A percentile compares a stretch with the other conserved stretches of the same genome.
Conservation (phyloP, 2,888 invertebrate species). For the Xestia sexstrigata region DNA sequence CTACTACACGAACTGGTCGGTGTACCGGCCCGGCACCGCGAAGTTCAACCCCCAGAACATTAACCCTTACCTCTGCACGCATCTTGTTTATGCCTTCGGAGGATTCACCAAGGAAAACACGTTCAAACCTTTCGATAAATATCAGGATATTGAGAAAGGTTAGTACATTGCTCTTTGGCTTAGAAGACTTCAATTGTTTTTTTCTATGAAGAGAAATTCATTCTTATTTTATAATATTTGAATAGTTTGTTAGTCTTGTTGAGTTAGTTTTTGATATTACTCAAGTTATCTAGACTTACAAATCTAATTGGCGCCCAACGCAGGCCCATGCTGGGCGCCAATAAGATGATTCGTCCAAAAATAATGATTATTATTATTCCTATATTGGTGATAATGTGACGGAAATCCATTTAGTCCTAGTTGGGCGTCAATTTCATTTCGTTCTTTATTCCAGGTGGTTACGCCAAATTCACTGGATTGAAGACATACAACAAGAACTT, state of each 20-base stretch:
- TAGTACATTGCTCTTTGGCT: constrained; percentile 44
- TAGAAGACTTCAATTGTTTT: not conserved
- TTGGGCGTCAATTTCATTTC: constrained; percentile 8
- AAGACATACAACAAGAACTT: constrained; percentile 98
- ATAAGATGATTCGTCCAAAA: not conserved
- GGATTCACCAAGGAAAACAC: constrained; percentile 98
- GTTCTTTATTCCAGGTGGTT: constrained; percentile 92
- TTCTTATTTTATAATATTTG: not conserved
- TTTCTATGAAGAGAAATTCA: not conserved
- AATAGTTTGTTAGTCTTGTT: fast-evolving
- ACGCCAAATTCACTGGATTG: constrained; percentile 97
- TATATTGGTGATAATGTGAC: not conserved
- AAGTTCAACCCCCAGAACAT: constrained; percentile 98
- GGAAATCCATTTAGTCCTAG: not conserved
- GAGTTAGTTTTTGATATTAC: not conserved
- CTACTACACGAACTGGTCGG: constrained; percentile 98
- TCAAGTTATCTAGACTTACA: not conserved
- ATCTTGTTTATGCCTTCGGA: constrained; percentile 98
- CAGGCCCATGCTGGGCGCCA: constrained; percentile 2
- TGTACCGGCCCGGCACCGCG: constrained; percentile 97
- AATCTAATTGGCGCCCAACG: not conserved
- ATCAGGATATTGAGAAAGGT: constrained; percentile 99
- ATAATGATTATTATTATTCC: not conserved
- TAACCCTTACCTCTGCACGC: constrained; percentile 98
- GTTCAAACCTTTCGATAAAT: constrained; percentile 97